A percentile compares a stretch with the other conserved stretches of the same genome.
These are phyloP conservation scores for Holacanthella duospinosa DNA, from an alignment of 2,888 invertebrate genomes.

Conservation along the genomic window DNA sequence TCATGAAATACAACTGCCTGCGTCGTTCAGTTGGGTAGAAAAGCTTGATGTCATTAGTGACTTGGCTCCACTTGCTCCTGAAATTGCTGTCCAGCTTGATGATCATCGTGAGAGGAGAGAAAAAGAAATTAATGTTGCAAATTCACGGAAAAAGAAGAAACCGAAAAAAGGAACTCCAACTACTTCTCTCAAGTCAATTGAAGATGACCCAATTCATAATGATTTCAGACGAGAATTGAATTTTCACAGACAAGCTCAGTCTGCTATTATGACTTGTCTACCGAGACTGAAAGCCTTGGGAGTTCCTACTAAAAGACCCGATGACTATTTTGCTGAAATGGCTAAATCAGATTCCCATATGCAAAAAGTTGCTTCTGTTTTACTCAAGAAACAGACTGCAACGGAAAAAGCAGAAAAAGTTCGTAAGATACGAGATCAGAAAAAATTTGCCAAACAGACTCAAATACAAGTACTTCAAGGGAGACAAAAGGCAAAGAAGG, in stretches of 20 bases:
- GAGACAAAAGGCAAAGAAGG: constrained; percentile 79
- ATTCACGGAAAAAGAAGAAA: constrained; percentile 47
- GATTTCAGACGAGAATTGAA: constrained; percentile 85
- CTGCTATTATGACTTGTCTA: constrained; percentile 70
- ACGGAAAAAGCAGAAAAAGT: constrained; percentile 83
- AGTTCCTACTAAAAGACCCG: constrained; percentile 72
- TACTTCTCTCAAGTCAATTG: constrained; percentile 45
- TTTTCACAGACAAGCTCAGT: constrained; percentile 77
- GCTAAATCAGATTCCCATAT: constrained; percentile 93
- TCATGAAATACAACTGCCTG: constrained; percentile 37
- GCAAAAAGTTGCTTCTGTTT: constrained; percentile 67
- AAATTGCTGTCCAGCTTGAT: constrained; percentile 66
- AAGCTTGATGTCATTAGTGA: constrained; percentile 65
- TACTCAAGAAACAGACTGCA: constrained; percentile 71
- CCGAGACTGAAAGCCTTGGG: constrained; percentile 62
- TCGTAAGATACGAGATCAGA: constrained; percentile 74
- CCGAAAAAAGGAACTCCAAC: constrained; percentile 9
- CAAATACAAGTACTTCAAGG: constrained; percentile 72
- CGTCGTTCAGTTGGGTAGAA: constrained; percentile 59
- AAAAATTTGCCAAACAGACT: constrained; percentile 84
- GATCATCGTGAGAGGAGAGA: constrained; percentile 61
- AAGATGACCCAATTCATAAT: constrained; percentile 69
- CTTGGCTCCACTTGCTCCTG: constrained; percentile 72
- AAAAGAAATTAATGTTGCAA: constrained; percentile 54
- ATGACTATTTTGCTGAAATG: constrained; percentile 99